A percentile compares a stretch with the other conserved stretches of the same genome.
Evolutionary conservation across 2,797 vertebrate genomes (phyloP).

Genomic region (Acridotheres tristis): DNA sequence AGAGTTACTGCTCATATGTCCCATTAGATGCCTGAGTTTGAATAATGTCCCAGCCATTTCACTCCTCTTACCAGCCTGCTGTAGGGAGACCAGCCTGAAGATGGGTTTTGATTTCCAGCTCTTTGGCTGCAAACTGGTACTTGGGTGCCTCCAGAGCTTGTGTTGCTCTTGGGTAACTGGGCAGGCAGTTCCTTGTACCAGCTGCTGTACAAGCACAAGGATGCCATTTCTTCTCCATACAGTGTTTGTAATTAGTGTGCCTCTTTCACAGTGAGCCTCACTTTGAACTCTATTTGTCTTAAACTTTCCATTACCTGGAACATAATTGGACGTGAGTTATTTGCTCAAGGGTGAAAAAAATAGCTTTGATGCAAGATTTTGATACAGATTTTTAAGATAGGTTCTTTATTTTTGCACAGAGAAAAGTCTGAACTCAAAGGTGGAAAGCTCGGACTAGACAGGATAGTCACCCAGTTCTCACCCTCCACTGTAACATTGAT

Average conservation of each 20-base stretch:
- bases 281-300: neutral
- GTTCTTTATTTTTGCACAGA: neutral
- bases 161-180: neutral
- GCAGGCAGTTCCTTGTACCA: neutral
- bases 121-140: neutral
- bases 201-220: neutral
- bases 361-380: neutral
- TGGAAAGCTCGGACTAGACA: neutral
- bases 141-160: neutral
- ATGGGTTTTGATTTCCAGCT: neutral
- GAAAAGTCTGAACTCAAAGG: neutral
- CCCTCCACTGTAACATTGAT: neutral
- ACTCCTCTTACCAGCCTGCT: neutral
- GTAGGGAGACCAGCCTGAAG: neutral
- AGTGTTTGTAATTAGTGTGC: neutral
- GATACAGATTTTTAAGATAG: neutral
- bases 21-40: neutral
- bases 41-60: neutral
- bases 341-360: constrained; percentile 28
- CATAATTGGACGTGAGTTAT: neutral
- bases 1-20: neutral
- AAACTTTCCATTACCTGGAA: neutral
- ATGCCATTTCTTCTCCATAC: neutral
- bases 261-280: neutral
- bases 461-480: neutral